These are phyloP conservation scores for Lycophotia porphyrea DNA, from an alignment of 2,888 invertebrate genomes.

Conservation along the genomic window DNA sequence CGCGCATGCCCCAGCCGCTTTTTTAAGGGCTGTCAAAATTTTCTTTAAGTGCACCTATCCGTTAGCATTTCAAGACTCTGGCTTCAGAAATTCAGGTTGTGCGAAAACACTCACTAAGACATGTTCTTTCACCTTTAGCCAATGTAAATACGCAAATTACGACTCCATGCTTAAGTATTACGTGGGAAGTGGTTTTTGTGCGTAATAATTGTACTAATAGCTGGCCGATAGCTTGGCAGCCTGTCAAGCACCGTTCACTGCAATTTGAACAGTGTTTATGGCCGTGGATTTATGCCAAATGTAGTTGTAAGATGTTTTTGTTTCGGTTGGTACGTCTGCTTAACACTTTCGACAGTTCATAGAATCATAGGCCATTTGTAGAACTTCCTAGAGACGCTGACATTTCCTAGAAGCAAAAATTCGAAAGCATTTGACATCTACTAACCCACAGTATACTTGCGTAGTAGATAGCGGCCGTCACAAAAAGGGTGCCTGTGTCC, in stretches of 20 bases:
- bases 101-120: neutral
- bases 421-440: neutral
- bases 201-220: constrained; percentile 37
- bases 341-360: neutral
- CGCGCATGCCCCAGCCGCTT: neutral
- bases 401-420: neutral
- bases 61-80: neutral
- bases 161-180: constrained; percentile 31
- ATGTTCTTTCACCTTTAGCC: constrained; percentile 19
- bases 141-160: constrained; percentile 12
- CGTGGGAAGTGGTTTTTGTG: constrained; percentile 41
- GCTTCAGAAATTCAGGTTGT: no score
- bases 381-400: neutral
- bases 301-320: constrained; percentile 9
- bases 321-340: constrained; percentile 10
- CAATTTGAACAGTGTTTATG: constrained; percentile 29
- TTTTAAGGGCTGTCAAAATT: neutral
- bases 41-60: neutral
- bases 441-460: neutral
- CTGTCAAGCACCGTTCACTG: constrained; percentile 29
- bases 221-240: constrained; percentile 44
- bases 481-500: neutral
- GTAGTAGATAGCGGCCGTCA: neutral
- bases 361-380: neutral
- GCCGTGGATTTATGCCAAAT: constrained; percentile 55